These are phyloP conservation scores for Thera britannica DNA, from an alignment of 2,888 invertebrate species.

Conservation along the genomic window DNA sequence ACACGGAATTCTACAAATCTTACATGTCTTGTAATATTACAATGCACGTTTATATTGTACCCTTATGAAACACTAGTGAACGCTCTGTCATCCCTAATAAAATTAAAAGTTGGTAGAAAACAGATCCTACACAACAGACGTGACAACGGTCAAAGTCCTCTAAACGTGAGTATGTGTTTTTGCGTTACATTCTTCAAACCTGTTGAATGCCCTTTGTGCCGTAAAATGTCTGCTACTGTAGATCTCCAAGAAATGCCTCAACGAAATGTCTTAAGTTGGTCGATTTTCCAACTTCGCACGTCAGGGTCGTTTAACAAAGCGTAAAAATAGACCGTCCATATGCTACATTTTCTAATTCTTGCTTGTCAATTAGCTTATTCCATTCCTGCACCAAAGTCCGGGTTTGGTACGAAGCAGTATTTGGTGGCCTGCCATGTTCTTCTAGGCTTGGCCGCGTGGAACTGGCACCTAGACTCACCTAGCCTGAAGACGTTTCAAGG, in stretches of 20 bases:
- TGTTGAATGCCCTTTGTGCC: background rate
- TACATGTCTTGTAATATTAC: no score
- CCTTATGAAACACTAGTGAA: background rate
- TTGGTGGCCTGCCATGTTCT: no score
- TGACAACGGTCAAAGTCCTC: background rate
- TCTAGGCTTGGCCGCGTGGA: no score
- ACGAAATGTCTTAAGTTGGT: background rate
- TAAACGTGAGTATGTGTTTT: background rate
- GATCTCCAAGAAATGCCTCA: background rate
- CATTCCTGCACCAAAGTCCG: no score
- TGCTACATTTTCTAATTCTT: background rate
- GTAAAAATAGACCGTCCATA: background rate
- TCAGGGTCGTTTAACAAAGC: background rate
- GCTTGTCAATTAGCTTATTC: background rate
- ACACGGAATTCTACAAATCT: background rate
- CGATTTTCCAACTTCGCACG: background rate
- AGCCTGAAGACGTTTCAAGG: no score
- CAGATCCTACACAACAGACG: background rate
- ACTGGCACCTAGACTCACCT: no score
- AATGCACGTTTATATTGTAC: no score
- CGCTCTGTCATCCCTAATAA: slow-evolving; percentile 11
- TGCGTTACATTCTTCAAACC: background rate
- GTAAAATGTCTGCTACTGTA: background rate
- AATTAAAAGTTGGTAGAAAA: slow-evolving; percentile 11
- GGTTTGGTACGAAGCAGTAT: no score